Evolutionary conservation across 2,888 invertebrate species (phyloP), one percentile per base, ranked within the genome.

Genomic region (Tribolium freemani): DNA sequence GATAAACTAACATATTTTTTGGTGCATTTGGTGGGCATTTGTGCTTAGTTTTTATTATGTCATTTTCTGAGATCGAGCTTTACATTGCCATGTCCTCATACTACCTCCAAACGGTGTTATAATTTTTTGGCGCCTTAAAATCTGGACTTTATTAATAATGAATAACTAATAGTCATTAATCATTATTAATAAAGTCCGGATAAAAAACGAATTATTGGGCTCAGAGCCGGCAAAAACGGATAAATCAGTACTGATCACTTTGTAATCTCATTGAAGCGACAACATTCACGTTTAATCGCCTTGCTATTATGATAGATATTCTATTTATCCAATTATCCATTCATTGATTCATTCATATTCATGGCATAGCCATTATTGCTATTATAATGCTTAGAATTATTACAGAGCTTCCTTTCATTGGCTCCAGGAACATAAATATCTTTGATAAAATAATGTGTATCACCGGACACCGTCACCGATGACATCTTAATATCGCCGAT

Each of bases 281-380:
- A 11, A 46, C 60, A 45, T 60, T 60, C 26, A 60, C 16, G 45
- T 26, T 30, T 60, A 26, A 60, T 48, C 6, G 10, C 63, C 26
- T 63, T 63, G 10, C 50, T 9, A 63, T 63, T 60, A 58, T 58
- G 51, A 63, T 63, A 63, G 50, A 63, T 63, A 50, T 63, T 50
- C 63, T 10, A 50, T 63, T 63, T 63, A 63, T 50, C 63, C 63
- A 63, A 63, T 63, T 63, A 63, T 51, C 45, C 54, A 50, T 60
- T 57, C 46, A 51, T 69, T 54, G 46, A 57, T 48, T 58, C 71
- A 66, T 64, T 64, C 71, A 69, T 69, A 67, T 67, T 56, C 67
- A 67, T 67, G 46, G 6, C 46, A 5, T 48, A 45, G 56, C 10
- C 57, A 48, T 48, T 67, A 67, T 67, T 21, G 44, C 54, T 48